A percentile compares a stretch with the other conserved stretches of the same genome.
Conservation (phyloP, 2,113 vertebrate genomes). For the Cyphotilapia sp. region DNA sequence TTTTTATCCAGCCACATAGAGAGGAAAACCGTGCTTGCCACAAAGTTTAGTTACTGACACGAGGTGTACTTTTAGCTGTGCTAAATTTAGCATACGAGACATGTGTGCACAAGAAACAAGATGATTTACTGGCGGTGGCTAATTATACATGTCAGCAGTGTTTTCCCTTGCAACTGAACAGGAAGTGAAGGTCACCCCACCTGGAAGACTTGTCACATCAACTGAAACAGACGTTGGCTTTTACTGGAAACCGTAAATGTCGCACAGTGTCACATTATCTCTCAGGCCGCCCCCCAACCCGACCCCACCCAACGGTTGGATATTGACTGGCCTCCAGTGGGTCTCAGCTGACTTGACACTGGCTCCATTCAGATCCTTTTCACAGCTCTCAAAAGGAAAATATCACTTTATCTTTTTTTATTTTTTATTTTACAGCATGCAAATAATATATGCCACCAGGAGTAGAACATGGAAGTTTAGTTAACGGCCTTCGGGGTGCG, state of each 20-base stretch:
- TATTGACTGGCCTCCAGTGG: conserved; percentile 12
- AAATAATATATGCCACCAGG: background rate
- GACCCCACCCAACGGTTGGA: background rate
- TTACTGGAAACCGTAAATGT: conserved; percentile 29
- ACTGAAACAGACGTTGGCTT: conserved; percentile 1
- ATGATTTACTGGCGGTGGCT: conserved; percentile 29
- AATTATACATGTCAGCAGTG: conserved; percentile 46
- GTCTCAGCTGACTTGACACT: background rate
- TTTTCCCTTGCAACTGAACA: conserved; percentile 26
- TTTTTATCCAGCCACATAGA: background rate
- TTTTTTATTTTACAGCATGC: background rate
- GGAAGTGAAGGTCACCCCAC: conserved; percentile 44
- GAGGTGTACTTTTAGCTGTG: background rate
- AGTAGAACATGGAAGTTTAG: background rate
- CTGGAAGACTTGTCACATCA: conserved; percentile 35
- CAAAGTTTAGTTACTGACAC: background rate
- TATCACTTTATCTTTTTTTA: background rate
- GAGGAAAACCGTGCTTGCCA: background rate
- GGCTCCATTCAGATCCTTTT: background rate
- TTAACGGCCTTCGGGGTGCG: background rate
- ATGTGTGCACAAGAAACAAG: background rate
- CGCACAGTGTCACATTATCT: background rate
- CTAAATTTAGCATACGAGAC: conserved; percentile 35
- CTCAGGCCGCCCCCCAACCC: background rate
- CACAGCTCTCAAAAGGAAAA: background rate